phyloP scores from a whole-genome alignment of 1,140 invertebrate genomes.

The Zaprionus africanus region DNA sequence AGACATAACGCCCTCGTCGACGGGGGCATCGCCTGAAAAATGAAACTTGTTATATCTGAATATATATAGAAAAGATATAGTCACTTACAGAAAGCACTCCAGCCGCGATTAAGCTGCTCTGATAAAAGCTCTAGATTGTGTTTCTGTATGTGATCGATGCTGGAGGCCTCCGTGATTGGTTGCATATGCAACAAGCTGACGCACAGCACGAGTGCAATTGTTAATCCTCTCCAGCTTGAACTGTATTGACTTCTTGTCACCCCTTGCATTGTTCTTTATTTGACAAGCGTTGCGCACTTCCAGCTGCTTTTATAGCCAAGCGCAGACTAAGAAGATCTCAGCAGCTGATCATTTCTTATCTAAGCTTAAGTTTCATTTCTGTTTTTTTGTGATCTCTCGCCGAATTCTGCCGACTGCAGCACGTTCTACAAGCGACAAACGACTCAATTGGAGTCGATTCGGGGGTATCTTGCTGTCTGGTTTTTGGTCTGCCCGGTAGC shows the following conservation, averaged over 20 bases:
- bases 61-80: background rate
- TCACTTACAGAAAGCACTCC: constrained; percentile 78
- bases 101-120: constrained; percentile 68
- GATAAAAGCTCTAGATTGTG: constrained; percentile 64
- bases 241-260: constrained; percentile 22
- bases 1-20: constrained; percentile 79
- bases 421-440: constrained; percentile 18
- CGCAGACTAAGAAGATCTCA: background rate
- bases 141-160: constrained; percentile 63
- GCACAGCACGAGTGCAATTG: background rate
- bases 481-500: constrained; percentile 51
- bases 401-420: constrained; percentile 16
- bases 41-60: background rate
- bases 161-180: background rate
- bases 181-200: constrained; percentile 15
- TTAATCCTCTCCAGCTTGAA: constrained; percentile 14
- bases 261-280: constrained; percentile 41
- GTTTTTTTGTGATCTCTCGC: background rate
- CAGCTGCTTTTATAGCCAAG: constrained; percentile 44
- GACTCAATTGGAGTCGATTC: constrained; percentile 29
- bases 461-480: constrained; percentile 41
- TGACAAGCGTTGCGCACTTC: constrained; percentile 14
- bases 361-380: constrained; percentile 11
- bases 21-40: constrained; percentile 68
- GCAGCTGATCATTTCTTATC: constrained; percentile 26